A percentile compares a stretch with the other conserved stretches of the same genome.
These are phyloP conservation scores for Spea bombifrons DNA, from an alignment of 2,113 vertebrate species.

Conservation along the genomic window DNA sequence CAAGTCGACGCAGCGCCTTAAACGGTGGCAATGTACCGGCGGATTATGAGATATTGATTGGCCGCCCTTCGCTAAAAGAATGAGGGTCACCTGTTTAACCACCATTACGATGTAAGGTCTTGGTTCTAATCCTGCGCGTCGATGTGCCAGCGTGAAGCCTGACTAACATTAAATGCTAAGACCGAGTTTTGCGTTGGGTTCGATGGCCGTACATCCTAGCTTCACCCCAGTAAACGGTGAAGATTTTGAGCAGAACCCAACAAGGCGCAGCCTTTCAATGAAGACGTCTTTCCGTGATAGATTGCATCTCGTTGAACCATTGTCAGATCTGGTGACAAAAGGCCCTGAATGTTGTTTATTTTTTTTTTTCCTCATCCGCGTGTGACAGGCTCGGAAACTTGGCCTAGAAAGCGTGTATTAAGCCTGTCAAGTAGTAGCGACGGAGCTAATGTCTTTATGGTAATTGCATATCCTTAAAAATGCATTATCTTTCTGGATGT, in stretches of 20 bases:
- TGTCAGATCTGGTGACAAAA: slow-evolving; percentile 31
- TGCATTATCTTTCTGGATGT: slow-evolving; percentile 64
- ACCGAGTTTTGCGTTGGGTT: not conserved
- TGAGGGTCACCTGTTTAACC: slow-evolving; percentile 30
- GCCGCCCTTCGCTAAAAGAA: not conserved
- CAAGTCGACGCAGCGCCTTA: slow-evolving; percentile 9
- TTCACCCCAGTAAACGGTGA: slow-evolving; percentile 25
- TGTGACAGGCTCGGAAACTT: slow-evolving; percentile 54
- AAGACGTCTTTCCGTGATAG: slow-evolving; percentile 48
- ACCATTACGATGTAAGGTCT: slow-evolving; percentile 15
- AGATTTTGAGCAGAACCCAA: slow-evolving; percentile 36
- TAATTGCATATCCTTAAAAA: slow-evolving; percentile 69
- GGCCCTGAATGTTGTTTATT: slow-evolving; percentile 11
- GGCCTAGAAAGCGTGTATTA: slow-evolving; percentile 54
- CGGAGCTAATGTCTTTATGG: slow-evolving; percentile 56
- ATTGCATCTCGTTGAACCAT: slow-evolving; percentile 46
- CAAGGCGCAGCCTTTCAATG: slow-evolving; percentile 36
- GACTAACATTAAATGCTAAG: not conserved
- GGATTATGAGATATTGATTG: slow-evolving; percentile 36
- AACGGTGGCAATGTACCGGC: not conserved
- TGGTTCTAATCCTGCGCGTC: slow-evolving; percentile 1
- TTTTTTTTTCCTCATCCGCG: slow-evolving; percentile 34
- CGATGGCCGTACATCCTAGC: not conserved
- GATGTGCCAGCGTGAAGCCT: slow-evolving; percentile 10
- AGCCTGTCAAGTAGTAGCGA: slow-evolving; percentile 50